A percentile compares a stretch with the other conserved stretches of the same genome.
Evolutionary conservation across 2,113 vertebrate genomes (phyloP).

Genomic region (Cynocephalus volans): DNA sequence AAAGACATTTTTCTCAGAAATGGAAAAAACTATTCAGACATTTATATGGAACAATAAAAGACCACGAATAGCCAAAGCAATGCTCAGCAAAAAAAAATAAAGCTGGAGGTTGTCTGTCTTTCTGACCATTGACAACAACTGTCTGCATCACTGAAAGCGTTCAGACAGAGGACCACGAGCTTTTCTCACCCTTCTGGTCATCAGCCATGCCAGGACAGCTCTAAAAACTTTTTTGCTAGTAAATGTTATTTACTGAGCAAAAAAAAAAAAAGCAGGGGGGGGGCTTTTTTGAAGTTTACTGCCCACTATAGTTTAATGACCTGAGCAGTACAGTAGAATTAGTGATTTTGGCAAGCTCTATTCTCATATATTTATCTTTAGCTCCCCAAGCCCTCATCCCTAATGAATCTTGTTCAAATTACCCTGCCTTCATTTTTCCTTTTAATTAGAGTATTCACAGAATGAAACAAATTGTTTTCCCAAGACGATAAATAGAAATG

Average conservation of each 20-base stretch:
- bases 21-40: no score
- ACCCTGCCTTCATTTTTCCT: constrained; percentile 42
- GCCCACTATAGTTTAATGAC: not conserved
- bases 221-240: not conserved
- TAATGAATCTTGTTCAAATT: constrained; percentile 56
- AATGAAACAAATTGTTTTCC: constrained; percentile 84
- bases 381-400: not conserved
- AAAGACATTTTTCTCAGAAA: no score
- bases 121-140: not conserved
- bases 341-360: rapidly evolving
- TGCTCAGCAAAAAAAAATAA: no score
- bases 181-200: not conserved
- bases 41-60: no score
- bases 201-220: not conserved
- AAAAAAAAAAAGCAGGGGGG: no score
- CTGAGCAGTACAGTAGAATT: not conserved
- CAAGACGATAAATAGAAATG: constrained; percentile 30
- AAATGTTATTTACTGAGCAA: not conserved
- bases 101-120: not conserved
- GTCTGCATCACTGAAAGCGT: not conserved
- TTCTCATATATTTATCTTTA: not conserved
- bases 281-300: not conserved
- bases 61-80: no score
- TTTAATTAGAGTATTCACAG: constrained; percentile 83
- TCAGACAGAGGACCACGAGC: not conserved